phyloP scores from a whole-genome alignment of 23 tunicate genomes.

The Aplidium turbinatum region DNA sequence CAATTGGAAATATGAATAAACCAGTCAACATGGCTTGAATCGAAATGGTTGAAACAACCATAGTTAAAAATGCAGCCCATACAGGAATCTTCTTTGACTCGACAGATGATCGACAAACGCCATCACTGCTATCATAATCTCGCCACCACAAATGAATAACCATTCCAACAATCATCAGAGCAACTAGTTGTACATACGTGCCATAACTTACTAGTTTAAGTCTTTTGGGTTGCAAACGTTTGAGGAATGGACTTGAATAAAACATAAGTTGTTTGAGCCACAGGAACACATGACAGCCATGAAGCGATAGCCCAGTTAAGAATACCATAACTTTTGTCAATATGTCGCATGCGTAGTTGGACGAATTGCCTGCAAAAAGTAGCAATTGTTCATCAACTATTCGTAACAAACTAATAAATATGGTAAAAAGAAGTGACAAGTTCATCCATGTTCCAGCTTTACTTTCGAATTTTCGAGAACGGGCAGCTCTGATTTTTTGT shows the following conservation, averaged over 20 bases:
- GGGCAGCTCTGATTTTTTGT: too few species aligned
- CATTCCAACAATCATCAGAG: not conserved
- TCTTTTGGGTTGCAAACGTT: conserved; percentile 28
- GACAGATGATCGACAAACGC: conserved; percentile 16
- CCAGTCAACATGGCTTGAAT: conserved; percentile 47
- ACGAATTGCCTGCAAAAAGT: conserved; percentile 12
- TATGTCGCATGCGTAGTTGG: conserved; percentile 41
- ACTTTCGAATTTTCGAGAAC: too few species aligned
- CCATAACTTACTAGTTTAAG: conserved; percentile 41
- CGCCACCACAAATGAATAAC: conserved; percentile 58
- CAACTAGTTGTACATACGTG: conserved; percentile 39
- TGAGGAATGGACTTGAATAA: conserved; percentile 58
- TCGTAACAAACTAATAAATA: conserved; percentile 15
- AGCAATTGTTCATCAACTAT: conserved; percentile 35
- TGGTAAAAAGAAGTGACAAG: conserved; percentile 26
- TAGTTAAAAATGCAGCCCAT: conserved; percentile 35
- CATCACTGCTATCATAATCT: conserved; percentile 26
- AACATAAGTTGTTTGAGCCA: conserved; percentile 62
- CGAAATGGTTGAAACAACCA: conserved; percentile 34
- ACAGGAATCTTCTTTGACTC: conserved; percentile 1
- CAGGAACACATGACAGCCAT: conserved; percentile 55
- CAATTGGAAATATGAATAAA: conserved; percentile 55
- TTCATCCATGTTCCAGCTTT: too few species aligned
- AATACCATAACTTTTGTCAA: conserved; percentile 43
- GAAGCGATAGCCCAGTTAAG: conserved; percentile 44